Base-by-base conservation (phyloP, 2,113 vertebrate species). In the Percopsis transmontana region DNA sequence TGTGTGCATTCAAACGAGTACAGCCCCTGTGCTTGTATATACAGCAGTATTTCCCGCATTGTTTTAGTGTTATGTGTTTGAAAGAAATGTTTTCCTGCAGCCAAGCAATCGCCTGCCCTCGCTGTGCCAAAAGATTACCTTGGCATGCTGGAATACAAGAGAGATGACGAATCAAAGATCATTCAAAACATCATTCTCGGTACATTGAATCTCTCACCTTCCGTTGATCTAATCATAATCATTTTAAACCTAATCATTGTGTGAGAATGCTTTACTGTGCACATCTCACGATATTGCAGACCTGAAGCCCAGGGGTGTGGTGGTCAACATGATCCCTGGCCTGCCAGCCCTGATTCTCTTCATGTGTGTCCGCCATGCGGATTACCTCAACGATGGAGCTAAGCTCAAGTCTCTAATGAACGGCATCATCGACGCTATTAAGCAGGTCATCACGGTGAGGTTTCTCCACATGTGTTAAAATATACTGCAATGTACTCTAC, bases 331-430 rank as follows among this genome's bases (percentile, higher is more conserved):
- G 94, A 94, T 99, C 12, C 97, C 97, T 0, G 92, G 90, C 40
- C 90, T 99, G 58, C 94, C 95, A 0, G 94, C 97, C 38, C 92
- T 95, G 86, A 90, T 99, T 82, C 91, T 99, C 0, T 96, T 98
- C 88, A 98, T 99, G 97, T 99, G 97, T 55, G 77, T 98, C 39
- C 94, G 97, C 39, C 95, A 97, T 0, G 91, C 93, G 0, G 97
- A 99, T 85, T 96, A 96, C 65, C 88, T 95, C 10, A 97, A 95
- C 0, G 92, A 98, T 0, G 95, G 92, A 21, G 64, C 55, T 63
- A 96, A 94, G 87, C 92, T 99, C 51, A 96, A 96, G 81, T 96
- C 96, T 19, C 90, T 99, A 12, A 97, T 99, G 96, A 93, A 90
- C 20, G 80, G 80, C 1, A 70, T 90, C 67, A 96, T 97, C 20